phyloP scores from a whole-genome alignment of 92 coral and sea anemone species.

The Epizoanthus stellaris region DNA sequence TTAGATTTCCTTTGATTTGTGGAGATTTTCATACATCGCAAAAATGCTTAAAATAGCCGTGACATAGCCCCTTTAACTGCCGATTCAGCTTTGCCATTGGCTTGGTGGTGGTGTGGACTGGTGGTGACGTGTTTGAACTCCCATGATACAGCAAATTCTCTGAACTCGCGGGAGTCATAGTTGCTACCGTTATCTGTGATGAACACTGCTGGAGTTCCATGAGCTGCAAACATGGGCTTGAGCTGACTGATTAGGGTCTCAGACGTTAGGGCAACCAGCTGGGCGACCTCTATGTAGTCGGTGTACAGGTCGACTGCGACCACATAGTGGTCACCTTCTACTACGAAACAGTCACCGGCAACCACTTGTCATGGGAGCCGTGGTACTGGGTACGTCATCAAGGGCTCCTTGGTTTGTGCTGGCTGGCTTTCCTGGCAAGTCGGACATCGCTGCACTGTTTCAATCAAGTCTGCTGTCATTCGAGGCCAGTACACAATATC shows the following conservation, averaged over 20 bases:
- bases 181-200: too few species aligned
- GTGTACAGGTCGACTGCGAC: slow-evolving; percentile 62
- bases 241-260: slow-evolving; percentile 53
- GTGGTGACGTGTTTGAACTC: slow-evolving; percentile 55
- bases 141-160: slow-evolving; percentile 43
- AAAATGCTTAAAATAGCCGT: too few species aligned
- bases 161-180: slow-evolving; percentile 56
- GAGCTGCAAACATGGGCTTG: slow-evolving; percentile 72
- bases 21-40: too few species aligned
- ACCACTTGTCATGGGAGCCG: slow-evolving; percentile 64
- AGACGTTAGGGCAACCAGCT: slow-evolving; percentile 49
- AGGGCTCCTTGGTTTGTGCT: slow-evolving; percentile 53
- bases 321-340: slow-evolving; percentile 55
- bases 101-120: slow-evolving; percentile 65
- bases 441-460: slow-evolving; percentile 45
- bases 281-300: slow-evolving; percentile 56
- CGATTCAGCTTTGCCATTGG: slow-evolving; percentile 59
- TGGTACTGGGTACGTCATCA: slow-evolving; percentile 65
- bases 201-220: slow-evolving; percentile 62
- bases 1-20: too few species aligned
- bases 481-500: slow-evolving; percentile 70
- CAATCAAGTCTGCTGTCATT: slow-evolving; percentile 63
- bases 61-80: too few species aligned
- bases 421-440: too few species aligned
- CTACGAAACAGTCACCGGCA: slow-evolving; percentile 62